A percentile compares a stretch with the other conserved stretches of the same genome.
Evolutionary conservation across 2,888 invertebrate species (phyloP).

Genomic region (Achlya flavicornis): DNA sequence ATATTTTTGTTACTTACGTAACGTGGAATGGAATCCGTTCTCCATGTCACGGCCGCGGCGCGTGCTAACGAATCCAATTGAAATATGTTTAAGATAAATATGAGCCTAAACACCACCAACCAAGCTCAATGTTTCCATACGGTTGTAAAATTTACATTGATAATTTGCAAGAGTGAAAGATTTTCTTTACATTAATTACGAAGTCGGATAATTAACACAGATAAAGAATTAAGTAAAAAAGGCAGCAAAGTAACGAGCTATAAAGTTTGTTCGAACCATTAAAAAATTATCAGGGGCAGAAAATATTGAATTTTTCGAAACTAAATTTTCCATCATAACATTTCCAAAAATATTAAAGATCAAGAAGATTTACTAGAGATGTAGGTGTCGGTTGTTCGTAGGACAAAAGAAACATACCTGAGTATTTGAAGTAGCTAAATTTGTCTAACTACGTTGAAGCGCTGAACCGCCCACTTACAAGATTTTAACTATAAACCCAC

Average conservation of each 20-base stretch:
- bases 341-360: neutral
- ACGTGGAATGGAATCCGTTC: conserved; percentile 5
- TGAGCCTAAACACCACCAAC: neutral
- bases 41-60: neutral
- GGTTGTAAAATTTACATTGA: conserved; percentile 1
- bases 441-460: neutral
- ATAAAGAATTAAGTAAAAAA: neutral
- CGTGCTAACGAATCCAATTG: conserved; percentile 5
- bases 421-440: neutral
- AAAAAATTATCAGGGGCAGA: too few relatives aligned
- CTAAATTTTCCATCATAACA: too few relatives aligned
- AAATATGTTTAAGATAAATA: conserved; percentile 1
- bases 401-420: neutral
- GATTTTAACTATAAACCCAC: neutral
- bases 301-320: too few relatives aligned
- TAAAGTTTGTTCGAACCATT: too few relatives aligned
- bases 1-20: conserved; percentile 5
- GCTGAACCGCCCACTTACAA: neutral
- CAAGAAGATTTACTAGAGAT: neutral
- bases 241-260: too few relatives aligned
- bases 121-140: neutral
- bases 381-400: neutral
- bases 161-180: conserved; percentile 1
- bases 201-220: neutral
- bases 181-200: neutral